phyloP scores from a whole-genome alignment of 2,797 vertebrate species.

The Corythornis leucogaster region DNA sequence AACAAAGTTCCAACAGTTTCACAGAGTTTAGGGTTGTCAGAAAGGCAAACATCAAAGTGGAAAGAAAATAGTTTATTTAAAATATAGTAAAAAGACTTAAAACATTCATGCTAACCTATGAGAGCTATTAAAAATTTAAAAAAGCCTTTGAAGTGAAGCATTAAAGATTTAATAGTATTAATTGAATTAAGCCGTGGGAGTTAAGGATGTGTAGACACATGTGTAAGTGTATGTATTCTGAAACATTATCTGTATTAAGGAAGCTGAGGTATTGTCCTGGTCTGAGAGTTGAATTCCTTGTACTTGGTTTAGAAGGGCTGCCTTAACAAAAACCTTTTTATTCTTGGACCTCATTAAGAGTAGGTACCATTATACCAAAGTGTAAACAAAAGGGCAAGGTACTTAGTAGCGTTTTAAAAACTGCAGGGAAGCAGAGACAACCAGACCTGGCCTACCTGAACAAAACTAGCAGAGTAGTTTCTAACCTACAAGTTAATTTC shows the following conservation, averaged over 20 bases:
- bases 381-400: not conserved
- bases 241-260: slow-evolving; percentile 15
- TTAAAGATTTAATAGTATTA: slow-evolving; percentile 70
- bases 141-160: slow-evolving; percentile 62
- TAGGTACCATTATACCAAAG: not conserved
- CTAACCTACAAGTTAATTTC: not conserved
- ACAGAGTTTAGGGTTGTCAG: not conserved
- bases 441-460: not conserved
- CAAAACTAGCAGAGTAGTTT: not conserved
- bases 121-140: slow-evolving; percentile 48
- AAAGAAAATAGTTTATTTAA: slow-evolving; percentile 57
- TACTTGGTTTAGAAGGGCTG: not conserved
- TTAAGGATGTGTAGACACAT: slow-evolving; percentile 56
- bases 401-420: not conserved
- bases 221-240: slow-evolving; percentile 17
- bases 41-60: slow-evolving; percentile 53
- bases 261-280: not conserved
- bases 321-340: slow-evolving; percentile 15
- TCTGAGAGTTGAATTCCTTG: not conserved
- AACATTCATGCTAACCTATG: slow-evolving; percentile 18
- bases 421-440: not conserved
- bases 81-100: slow-evolving; percentile 44
- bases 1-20: slow-evolving; percentile 25
- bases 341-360: not conserved
- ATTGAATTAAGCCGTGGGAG: slow-evolving; percentile 62